Evolutionary conservation across 30 jellyfish, hydroid and myxozoan genomes (phyloP).

Genomic region (Morbakka virulenta): DNA sequence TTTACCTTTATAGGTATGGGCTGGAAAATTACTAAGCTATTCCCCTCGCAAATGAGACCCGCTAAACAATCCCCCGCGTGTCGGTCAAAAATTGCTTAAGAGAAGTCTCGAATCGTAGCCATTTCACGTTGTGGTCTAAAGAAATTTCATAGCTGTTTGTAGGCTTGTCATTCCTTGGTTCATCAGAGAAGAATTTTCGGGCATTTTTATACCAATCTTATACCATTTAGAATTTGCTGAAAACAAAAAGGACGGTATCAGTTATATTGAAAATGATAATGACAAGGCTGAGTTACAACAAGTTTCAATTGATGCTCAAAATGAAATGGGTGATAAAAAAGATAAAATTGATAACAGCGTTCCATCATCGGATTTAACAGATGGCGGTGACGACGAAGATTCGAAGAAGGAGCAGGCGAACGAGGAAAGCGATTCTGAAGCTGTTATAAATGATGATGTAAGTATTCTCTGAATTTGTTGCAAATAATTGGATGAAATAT

Average conservation of each 20-base stretch:
- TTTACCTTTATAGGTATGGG: too few species aligned
- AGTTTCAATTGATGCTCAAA: not conserved
- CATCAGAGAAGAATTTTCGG: not conserved
- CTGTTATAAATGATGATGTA: too few species aligned
- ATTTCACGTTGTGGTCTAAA: too few species aligned
- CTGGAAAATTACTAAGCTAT: too few species aligned
- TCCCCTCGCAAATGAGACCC: too few species aligned
- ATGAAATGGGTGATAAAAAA: not conserved
- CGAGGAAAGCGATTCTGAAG: not conserved
- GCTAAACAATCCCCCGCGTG: too few species aligned
- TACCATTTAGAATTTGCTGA: not conserved
- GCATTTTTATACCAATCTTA: not conserved
- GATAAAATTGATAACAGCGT: not conserved
- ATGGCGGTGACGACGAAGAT: not conserved
- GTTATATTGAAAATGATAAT: not conserved
- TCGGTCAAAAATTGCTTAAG: too few species aligned
- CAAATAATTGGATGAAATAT: too few species aligned
- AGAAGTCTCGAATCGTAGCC: too few species aligned
- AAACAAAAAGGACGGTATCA: not conserved
- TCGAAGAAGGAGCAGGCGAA: not conserved
- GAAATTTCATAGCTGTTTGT: too few species aligned
- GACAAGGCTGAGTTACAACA: not conserved
- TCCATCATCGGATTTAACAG: not conserved
- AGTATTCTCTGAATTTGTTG: too few species aligned
- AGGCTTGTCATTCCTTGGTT: too few species aligned